phyloP scores from a whole-genome alignment of 2,113 vertebrate species.

The Centropus unirufus region DNA sequence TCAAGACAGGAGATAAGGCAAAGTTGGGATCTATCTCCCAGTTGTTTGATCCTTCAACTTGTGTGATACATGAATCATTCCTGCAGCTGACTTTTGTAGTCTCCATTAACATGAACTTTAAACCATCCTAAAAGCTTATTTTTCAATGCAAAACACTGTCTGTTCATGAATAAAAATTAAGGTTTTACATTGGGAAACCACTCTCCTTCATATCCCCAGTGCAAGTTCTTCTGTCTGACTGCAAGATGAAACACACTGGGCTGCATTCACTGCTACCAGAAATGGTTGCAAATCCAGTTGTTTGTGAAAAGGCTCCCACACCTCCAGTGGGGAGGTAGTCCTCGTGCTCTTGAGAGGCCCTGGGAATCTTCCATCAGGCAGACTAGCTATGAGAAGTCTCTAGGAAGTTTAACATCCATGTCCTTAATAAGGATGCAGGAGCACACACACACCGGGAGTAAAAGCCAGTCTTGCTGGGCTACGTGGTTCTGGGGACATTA shows the following conservation, averaged over 20 bases:
- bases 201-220: neutral
- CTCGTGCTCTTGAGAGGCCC: neutral
- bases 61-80: neutral
- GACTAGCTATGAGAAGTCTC: no score
- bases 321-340: rapidly evolving
- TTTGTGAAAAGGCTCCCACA: neutral
- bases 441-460: neutral
- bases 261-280: neutral
- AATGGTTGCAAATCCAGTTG: neutral
- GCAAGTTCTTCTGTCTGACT: neutral
- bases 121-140: neutral
- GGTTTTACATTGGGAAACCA: neutral
- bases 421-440: neutral
- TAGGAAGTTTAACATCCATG: rapidly evolving
- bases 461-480: neutral
- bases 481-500: neutral
- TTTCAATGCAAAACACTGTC: neutral
- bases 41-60: neutral
- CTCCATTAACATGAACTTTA: neutral
- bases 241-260: neutral
- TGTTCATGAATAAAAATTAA: neutral
- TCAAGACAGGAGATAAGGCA: neutral
- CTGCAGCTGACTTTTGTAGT: neutral
- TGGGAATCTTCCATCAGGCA: neutral
- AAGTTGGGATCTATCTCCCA: neutral